Base-by-base conservation (phyloP, 2,888 invertebrate genomes). In the Fragum sueziense region DNA sequence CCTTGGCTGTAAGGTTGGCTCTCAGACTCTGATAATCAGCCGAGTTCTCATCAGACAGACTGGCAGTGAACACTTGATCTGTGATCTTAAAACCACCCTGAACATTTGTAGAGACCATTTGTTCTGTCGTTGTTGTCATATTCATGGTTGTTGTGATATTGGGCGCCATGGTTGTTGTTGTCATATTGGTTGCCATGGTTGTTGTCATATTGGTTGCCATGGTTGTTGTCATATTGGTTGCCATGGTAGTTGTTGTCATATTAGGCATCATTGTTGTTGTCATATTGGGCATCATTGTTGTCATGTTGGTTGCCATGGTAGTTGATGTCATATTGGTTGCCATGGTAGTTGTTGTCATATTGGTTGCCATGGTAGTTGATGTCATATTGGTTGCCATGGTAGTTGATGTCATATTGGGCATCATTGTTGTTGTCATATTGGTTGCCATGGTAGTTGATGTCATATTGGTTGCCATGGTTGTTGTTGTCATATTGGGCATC, bases 21-120 rank as follows among this genome's bases (percentile, higher is more conserved):
- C 33, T 68, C 25, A 80, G 51, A 2, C 17, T n/a, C 17, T 41
- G 37, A 52, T 80, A 86, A 34, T 79, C 77, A 17, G 14, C 27
- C 22, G 84, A 79, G 20, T 34, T 69, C 0, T 47, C 65, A 62
- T 86, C 57, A 9, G 51, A 6, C 0, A 86, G 71, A 1, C 47
- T 41, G 0, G 57, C 27, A 57, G 57, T 47, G 79, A 79, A 86
- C 14, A 31, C 70, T 3, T 70, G 72, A 11, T 3, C 70, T 11
- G 65, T 78, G 14, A 86, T 81, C 71, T 37, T 79, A 9, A 86
- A 70, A n/a, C 67, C 51, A 41, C 76, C 84, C 29, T 54, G 62
- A 14, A 79, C 27, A 74, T 47, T 34, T 41, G 33, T n/a, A 14
- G 65, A 41, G n/a, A 41, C 65, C 25, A 22, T 11, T 29, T 76